Evolutionary conservation across 2,797 vertebrate genomes (phyloP), one percentile per base, ranked within the genome.

Genomic region (Gephyroberyx darwinii): DNA sequence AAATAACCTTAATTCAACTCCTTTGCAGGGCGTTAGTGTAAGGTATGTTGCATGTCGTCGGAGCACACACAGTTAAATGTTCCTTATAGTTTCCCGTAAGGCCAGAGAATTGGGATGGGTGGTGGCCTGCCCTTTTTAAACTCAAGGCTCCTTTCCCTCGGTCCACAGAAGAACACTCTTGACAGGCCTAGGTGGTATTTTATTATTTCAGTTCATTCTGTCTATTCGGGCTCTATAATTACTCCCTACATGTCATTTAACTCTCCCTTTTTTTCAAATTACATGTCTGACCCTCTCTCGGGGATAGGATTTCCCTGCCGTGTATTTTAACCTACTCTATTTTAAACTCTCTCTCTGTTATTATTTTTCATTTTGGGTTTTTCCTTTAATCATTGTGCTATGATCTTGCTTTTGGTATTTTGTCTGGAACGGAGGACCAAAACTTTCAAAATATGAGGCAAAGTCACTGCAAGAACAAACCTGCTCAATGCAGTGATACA

Each of bases 361-460:
- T 95, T 94, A 94, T 92, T 94, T 93, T 91, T 92, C 90, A 89
- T 91, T 93, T 92, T 90, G 80, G 90, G 89, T 83, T 91, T 91
- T 92, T 93, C 88, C 90, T 93, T 91, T 92, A 92, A 92, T 91
- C 89, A 88, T 72, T 83, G 79, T 73, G 77, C 87, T 90, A 62
- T 87, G 82, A 87, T 90, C 79, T 86, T 77, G 81, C 75, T 65
- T 84, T 84, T 86, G 84, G 86, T 92, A 86, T 92, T 93, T 93
- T 86, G 80, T 91, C 88, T 90, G 89, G 86, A 91, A 90, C 78
- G 12, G 69, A 69, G 75, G 63, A 65, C 80, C 81, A 78, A 84
- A 84, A 80, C 71, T 66, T 85, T 82, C 69, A 83, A 86, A 87
- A 84, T 83, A 56, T 77, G 70, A 86, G 57, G 64, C 60, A 69